A percentile compares a stretch with the other conserved stretches of the same genome.
Evolutionary conservation across 2,888 invertebrate species (phyloP).

Genomic region (Stenoptilia bipunctidactyla): DNA sequence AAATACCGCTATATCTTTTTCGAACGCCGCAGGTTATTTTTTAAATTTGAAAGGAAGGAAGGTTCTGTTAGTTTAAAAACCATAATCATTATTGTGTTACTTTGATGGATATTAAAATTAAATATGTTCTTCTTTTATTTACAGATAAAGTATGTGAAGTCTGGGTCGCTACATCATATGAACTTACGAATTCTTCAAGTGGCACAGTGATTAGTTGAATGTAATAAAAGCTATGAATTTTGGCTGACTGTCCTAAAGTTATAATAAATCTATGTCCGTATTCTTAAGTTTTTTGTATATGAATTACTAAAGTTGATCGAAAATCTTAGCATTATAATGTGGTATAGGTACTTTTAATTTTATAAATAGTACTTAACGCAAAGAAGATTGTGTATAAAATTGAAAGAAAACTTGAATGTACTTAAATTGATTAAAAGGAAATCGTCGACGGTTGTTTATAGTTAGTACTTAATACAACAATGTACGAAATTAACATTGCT

Average conservation of each 20-base stretch:
- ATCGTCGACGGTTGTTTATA: conserved; percentile 17
- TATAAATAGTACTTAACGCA: no score
- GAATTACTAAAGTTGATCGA: no score
- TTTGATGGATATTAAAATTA: no score
- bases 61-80: no score
- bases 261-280: conserved; percentile 1
- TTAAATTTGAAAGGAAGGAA: conserved; percentile 14
- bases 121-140: conserved; percentile 30
- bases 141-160: conserved; percentile 58
- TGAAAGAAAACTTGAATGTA: neutral
- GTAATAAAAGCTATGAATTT: no score
- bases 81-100: no score
- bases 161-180: conserved; percentile 39
- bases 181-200: conserved; percentile 16
- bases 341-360: no score
- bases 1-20: conserved; percentile 59
- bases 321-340: no score
- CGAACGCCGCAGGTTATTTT: conserved; percentile 33
- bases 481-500: conserved; percentile 60
- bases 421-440: neutral
- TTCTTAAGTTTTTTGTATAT: neutral
- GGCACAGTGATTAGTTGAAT: conserved; percentile 40
- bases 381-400: no score
- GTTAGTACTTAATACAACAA: conserved; percentile 35
- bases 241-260: neutral